Percentiles rank a stretch among this genome's conserved stretches.
These are phyloP conservation scores for Osmoderma eremita DNA, from an alignment of 2,888 invertebrate species.

Conservation along the genomic window DNA sequence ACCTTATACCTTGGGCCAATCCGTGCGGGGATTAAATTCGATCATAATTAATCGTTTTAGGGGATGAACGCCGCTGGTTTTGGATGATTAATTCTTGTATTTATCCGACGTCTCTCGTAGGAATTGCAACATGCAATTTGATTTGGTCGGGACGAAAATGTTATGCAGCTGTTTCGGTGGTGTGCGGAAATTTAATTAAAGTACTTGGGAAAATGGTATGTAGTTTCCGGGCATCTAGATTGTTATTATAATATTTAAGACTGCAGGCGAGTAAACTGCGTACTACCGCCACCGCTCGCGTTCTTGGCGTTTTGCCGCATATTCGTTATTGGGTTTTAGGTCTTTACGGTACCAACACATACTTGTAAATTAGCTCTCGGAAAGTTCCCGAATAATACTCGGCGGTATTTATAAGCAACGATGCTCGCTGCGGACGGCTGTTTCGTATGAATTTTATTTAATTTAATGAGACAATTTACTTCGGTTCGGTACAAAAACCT, in stretches of 20 bases:
- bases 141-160: conserved; percentile 2
- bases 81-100: conserved; percentile 5
- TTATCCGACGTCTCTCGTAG: conserved; percentile 1
- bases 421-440: not conserved
- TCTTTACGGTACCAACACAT: conserved; percentile 11
- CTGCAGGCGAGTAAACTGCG: too few relatives aligned
- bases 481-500: not conserved
- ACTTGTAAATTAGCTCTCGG: conserved; percentile 6
- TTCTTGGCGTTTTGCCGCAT: not conserved
- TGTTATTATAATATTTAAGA: conserved; percentile 25
- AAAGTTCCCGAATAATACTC: conserved; percentile 4
- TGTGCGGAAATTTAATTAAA: conserved; percentile 19
- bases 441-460: not conserved
- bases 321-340: not conserved
- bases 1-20: not conserved
- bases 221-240: not conserved
- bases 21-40: not conserved
- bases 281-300: not conserved
- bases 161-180: not conserved
- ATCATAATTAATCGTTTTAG: conserved; percentile 10
- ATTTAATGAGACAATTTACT: not conserved
- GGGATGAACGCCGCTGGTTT: not conserved
- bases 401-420: not conserved
- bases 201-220: not conserved
- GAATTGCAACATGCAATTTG: conserved; percentile 7